Evolutionary conservation across 2,888 invertebrate genomes (phyloP), one percentile per base, ranked within the genome.

Genomic region (Malachius bipustulatus): DNA sequence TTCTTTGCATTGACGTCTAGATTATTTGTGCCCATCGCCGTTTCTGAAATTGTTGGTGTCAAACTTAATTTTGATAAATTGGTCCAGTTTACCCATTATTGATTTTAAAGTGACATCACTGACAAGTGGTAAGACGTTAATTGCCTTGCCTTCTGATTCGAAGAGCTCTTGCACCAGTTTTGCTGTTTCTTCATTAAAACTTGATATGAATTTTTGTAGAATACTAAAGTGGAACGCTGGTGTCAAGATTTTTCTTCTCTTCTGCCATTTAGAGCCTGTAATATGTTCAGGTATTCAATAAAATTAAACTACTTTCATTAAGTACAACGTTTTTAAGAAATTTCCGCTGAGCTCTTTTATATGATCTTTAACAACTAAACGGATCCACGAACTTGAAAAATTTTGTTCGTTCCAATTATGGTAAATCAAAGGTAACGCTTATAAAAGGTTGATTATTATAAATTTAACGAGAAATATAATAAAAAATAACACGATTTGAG

Each of bases 221-320:
- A 51, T 51, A 14, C 34, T 49, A 14, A 52, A 51, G 39, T 52
- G 52, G 27, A 51, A 52, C 4, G 51, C 48, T 16, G 51, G 50
- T 3, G 52, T 52, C 10, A 52, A 39, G 26, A 52, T 45, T 38
- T 52, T 52, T 15, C 51, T 37, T 24, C 51, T 35, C 1, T 35
- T 35, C 31, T 48, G 48, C 51, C 51, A 51, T 29, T 47, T 44
- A 3, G 35, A 4, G 10, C 48, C 49, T 49, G 19, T 33, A 36
- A 36, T n/a, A n/a, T n/a, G n/a, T n/a, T n/a, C n/a, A n/a, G n/a
- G n/a, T n/a, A n/a, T n/a, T n/a, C n/a, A n/a, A n/a, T n/a, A n/a
- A n/a, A n/a, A n/a, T n/a, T n/a, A n/a, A n/a, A n/a, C n/a, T n/a
- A n/a, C n/a, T n/a, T n/a, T n/a, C n/a, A n/a, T n/a, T n/a, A n/a